Percentiles rank a stretch among this genome's conserved stretches.
Conservation (phyloP, 2,888 invertebrate genomes). For the Marronus borbonicus region DNA sequence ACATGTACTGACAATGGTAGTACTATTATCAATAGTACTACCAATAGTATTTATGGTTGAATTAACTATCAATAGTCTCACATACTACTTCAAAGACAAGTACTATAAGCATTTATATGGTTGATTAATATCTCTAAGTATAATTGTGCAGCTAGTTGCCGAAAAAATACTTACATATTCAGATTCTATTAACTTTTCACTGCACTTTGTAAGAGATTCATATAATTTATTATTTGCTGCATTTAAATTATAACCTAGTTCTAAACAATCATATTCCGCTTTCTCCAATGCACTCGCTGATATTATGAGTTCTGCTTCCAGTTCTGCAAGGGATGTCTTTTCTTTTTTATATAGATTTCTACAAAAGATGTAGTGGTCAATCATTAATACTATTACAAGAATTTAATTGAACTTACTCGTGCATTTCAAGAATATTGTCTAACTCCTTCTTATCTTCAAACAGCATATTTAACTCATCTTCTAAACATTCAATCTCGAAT, state of each 20-base stretch:
- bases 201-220: constrained; percentile 22
- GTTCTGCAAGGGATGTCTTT: background rate
- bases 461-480: constrained; percentile 31
- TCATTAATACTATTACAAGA: constrained; percentile 4
- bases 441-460: constrained; percentile 27
- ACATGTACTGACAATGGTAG: too few species aligned
- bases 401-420: constrained; percentile 37
- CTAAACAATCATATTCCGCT: constrained; percentile 42
- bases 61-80: too few species aligned
- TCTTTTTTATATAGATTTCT: constrained; percentile 29
- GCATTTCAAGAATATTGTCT: constrained; percentile 29
- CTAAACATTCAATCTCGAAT: constrained; percentile 43
- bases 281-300: constrained; percentile 24
- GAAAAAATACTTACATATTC: constrained; percentile 39
- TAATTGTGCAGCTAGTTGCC: background rate
- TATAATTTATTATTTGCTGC: constrained; percentile 38
- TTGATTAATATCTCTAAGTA: background rate
- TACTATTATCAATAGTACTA: too few species aligned
- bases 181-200: constrained; percentile 41
- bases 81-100: too few species aligned
- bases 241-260: constrained; percentile 27
- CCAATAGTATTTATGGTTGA: too few species aligned
- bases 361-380: background rate
- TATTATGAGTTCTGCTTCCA: constrained; percentile 10
- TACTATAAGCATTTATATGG: background rate